Evolutionary conservation across 2,797 vertebrate genomes (phyloP).

Genomic region (Melanotaenia trifasciata): DNA sequence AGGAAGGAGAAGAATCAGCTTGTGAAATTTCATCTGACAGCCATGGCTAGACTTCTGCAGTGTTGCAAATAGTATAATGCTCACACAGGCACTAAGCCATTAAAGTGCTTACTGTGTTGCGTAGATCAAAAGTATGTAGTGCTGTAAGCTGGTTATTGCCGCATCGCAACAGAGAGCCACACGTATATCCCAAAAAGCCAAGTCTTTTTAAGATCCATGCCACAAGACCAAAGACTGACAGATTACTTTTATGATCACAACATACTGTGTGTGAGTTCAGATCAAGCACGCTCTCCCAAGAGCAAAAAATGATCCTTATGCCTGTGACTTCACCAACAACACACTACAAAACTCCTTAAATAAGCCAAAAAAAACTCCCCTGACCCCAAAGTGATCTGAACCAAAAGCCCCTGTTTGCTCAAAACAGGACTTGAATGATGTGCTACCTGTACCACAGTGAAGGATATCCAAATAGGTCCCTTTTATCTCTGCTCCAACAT

Average conservation of each 20-base stretch:
- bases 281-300: background rate
- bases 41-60: slow-evolving; percentile 15
- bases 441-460: background rate
- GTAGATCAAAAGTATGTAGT: slow-evolving; percentile 8
- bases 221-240: slow-evolving; percentile 10
- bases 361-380: background rate
- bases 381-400: background rate
- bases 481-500: background rate
- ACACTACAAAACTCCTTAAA: background rate
- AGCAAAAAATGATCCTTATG: no score
- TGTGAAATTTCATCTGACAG: slow-evolving; percentile 34
- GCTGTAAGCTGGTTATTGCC: slow-evolving; percentile 44
- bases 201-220: slow-evolving; percentile 13
- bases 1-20: slow-evolving; percentile 36
- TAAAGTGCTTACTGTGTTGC: slow-evolving; percentile 46
- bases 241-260: background rate
- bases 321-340: background rate
- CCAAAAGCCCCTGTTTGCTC: background rate
- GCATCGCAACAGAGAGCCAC: slow-evolving; percentile 16
- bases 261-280: background rate
- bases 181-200: slow-evolving; percentile 35
- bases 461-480: background rate
- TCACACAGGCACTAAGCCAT: slow-evolving; percentile 48
- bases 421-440: background rate
- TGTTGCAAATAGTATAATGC: slow-evolving; percentile 35